These are phyloP conservation scores for Larimichthys crocea DNA, from an alignment of 2,113 vertebrate species.

Conservation along the genomic window DNA sequence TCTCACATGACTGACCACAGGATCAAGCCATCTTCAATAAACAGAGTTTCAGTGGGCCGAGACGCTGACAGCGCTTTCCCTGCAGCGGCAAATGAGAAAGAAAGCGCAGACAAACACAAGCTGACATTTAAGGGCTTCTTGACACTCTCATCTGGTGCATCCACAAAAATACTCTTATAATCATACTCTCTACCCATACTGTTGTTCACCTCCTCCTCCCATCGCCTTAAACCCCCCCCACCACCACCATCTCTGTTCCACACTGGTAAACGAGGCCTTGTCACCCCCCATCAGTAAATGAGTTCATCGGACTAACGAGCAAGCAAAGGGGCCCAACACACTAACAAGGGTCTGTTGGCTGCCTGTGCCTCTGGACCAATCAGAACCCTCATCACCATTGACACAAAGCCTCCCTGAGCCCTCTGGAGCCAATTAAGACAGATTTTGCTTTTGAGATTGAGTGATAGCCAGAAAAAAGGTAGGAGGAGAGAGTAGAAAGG, in stretches of 20 bases:
- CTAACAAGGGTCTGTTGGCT: constrained; percentile 79
- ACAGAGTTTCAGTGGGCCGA: constrained; percentile 16
- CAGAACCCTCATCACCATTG: constrained; percentile 85
- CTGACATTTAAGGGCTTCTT: constrained; percentile 52
- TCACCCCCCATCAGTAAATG: constrained; percentile 89
- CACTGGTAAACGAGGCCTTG: constrained; percentile 82
- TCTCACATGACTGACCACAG: constrained; percentile 44
- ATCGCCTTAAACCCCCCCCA: not conserved
- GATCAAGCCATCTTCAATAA: constrained; percentile 47
- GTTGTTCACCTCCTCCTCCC: not conserved
- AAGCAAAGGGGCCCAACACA: constrained; percentile 84
- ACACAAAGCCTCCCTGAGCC: constrained; percentile 81
- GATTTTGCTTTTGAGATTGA: constrained; percentile 82
- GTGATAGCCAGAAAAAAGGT: constrained; percentile 59
- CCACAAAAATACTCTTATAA: constrained; percentile 10
- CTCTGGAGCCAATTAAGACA: constrained; percentile 87
- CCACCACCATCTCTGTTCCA: constrained; percentile 41
- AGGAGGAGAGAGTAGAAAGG: constrained; percentile 8
- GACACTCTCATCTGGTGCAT: constrained; percentile 33
- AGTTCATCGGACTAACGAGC: constrained; percentile 94
- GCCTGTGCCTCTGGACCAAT: constrained; percentile 87
- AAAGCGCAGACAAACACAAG: constrained; percentile 50
- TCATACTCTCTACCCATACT: constrained; percentile 32
- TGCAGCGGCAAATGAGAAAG: constrained; percentile 50
- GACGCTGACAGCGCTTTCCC: constrained; percentile 18